Conservation (phyloP, 2,113 vertebrate genomes). For the Chloropsis hardwickii region DNA sequence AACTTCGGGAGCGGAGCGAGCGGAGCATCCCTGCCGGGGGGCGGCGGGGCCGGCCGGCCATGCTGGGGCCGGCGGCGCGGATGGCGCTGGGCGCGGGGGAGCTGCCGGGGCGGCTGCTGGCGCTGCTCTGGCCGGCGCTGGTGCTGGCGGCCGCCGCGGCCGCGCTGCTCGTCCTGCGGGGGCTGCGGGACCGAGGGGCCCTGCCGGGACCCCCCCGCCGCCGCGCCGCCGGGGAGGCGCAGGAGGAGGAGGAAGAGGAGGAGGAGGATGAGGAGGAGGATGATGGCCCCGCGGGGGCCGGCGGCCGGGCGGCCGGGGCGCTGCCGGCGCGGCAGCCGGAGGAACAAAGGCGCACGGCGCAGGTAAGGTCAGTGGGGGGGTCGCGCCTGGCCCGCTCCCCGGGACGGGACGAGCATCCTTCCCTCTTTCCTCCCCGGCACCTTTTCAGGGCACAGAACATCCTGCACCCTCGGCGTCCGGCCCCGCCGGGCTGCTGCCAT, state of each 20-base stretch:
- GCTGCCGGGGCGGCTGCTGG: too few species aligned
- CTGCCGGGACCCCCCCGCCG: not conserved
- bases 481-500: not conserved
- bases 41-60: too few species aligned
- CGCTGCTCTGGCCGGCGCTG: too few species aligned
- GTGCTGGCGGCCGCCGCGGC: not conserved
- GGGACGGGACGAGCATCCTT: not conserved
- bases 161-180: not conserved
- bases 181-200: not conserved
- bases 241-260: not conserved
- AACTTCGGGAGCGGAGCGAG: too few species aligned
- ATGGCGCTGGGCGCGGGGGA: too few species aligned
- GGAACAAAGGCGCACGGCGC: conserved; percentile 10
- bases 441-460: not conserved
- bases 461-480: not conserved
- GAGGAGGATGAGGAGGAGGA: not conserved
- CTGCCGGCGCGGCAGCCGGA: not conserved
- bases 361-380: not conserved
- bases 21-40: too few species aligned
- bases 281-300: not conserved
- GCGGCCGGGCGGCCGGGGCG: not conserved
- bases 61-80: too few species aligned
- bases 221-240: not conserved
- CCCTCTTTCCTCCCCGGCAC: not conserved
- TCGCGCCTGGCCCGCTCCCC: not conserved